phyloP scores from a whole-genome alignment of 2,888 invertebrate genomes.

The Drosophila suboccidentalis region DNA sequence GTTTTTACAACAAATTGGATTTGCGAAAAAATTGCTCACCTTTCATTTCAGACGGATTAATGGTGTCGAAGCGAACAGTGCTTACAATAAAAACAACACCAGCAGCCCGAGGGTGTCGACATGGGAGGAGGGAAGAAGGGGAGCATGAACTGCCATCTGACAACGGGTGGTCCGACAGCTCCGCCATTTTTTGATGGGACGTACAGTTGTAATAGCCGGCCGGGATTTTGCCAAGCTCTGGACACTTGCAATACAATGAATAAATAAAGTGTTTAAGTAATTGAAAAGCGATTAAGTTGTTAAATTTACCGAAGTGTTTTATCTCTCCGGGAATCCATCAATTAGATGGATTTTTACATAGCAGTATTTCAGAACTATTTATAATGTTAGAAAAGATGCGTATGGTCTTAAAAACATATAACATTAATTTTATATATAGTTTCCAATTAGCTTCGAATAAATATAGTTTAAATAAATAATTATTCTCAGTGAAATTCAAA shows the following conservation, averaged over 20 bases:
- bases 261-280: slow-evolving; percentile 77
- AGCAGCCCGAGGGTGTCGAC: neutral
- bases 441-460: too few relatives aligned
- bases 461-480: too few relatives aligned
- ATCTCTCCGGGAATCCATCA: slow-evolving; percentile 6
- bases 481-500: too few relatives aligned
- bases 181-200: slow-evolving; percentile 31
- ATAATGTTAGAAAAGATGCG: too few relatives aligned
- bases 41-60: slow-evolving; percentile 77
- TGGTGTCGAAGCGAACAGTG: slow-evolving; percentile 67
- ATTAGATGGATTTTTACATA: slow-evolving; percentile 14
- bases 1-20: slow-evolving; percentile 76
- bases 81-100: slow-evolving; percentile 52
- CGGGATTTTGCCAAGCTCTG: slow-evolving; percentile 61
- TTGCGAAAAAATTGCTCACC: slow-evolving; percentile 77
- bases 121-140: neutral
- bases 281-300: slow-evolving; percentile 75
- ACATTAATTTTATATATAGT: too few relatives aligned
- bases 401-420: too few relatives aligned
- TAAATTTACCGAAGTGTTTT: slow-evolving; percentile 35
- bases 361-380: neutral
- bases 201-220: slow-evolving; percentile 22
- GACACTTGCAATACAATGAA: slow-evolving; percentile 76
- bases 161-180: slow-evolving; percentile 45
- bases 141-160: slow-evolving; percentile 21